Evolutionary conservation across 1,140 invertebrate species (phyloP).

Genomic region (Drosophila bocqueti): DNA sequence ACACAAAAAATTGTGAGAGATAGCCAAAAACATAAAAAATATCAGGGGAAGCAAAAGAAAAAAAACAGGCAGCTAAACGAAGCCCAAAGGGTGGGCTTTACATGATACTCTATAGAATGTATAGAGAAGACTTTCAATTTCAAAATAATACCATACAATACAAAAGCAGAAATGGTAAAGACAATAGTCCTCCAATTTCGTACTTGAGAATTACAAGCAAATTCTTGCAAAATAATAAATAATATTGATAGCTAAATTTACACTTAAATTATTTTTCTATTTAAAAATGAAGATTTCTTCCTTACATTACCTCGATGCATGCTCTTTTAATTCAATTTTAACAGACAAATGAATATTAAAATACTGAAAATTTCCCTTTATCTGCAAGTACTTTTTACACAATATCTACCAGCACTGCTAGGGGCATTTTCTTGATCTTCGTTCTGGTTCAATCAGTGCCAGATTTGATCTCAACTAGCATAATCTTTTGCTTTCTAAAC

Average conservation of each 20-base stretch:
- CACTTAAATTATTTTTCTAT: neutral
- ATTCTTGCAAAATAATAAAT: no score
- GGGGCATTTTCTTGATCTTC: no score
- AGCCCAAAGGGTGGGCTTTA: conserved; percentile 3
- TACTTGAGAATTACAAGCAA: no score
- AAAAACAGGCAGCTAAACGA: neutral
- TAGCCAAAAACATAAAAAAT: conserved; percentile 29
- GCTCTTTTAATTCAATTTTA: neutral
- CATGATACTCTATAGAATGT: conserved; percentile 2
- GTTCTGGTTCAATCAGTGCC: neutral
- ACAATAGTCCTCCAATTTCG: no score
- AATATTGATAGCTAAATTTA: neutral
- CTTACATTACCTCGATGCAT: neutral
- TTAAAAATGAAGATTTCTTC: neutral
- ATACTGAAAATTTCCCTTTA: no score
- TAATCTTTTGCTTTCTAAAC: conserved; percentile 12
- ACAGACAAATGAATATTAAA: no score
- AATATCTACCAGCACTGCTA: neutral
- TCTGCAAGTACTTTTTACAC: neutral
- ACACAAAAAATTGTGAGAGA: conserved; percentile 58
- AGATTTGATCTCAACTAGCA: neutral
- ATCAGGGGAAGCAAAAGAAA: conserved; percentile 6
- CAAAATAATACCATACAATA: neutral
- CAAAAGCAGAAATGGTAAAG: neutral
- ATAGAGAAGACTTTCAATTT: neutral